Evolutionary conservation across 2,797 vertebrate species (phyloP).

Genomic region (Eleutherodactylus coqui): DNA sequence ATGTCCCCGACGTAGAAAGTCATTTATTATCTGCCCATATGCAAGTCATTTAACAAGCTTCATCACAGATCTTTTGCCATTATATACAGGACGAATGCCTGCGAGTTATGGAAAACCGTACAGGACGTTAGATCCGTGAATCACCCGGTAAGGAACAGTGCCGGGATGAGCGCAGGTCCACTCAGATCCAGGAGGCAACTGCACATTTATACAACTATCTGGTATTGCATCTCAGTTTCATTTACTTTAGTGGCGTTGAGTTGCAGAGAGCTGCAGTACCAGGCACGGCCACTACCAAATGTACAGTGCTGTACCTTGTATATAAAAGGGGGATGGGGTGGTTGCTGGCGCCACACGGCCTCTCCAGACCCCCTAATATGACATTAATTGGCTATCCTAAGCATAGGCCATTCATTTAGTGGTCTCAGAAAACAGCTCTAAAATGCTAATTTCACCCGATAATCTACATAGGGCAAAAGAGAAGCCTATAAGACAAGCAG

Average conservation of each 20-base stretch:
- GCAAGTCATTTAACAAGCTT: neutral
- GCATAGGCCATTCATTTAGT: too few species aligned
- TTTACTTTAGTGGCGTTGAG: too few species aligned
- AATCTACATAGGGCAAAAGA: too few species aligned
- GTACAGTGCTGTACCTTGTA: neutral
- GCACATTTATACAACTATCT: neutral
- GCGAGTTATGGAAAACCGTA: neutral
- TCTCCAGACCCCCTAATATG: too few species aligned
- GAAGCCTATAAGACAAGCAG: too few species aligned
- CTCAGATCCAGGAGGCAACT: neutral
- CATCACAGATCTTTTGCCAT: conserved; percentile 1
- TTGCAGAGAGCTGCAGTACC: neutral
- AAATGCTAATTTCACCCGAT: too few species aligned
- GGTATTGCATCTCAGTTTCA: neutral
- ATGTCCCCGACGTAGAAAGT: neutral
- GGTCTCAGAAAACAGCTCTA: too few species aligned
- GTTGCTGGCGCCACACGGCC: too few species aligned
- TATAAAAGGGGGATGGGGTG: neutral
- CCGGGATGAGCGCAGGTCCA: neutral
- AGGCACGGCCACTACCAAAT: neutral
- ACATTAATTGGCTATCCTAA: too few species aligned
- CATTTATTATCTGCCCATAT: conserved; percentile 9
- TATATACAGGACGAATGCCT: too few species aligned
- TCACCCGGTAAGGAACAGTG: too few species aligned
- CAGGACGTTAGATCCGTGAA: neutral